Conservation (phyloP, 2,888 invertebrate species). For the Drosophila kuntzei region DNA sequence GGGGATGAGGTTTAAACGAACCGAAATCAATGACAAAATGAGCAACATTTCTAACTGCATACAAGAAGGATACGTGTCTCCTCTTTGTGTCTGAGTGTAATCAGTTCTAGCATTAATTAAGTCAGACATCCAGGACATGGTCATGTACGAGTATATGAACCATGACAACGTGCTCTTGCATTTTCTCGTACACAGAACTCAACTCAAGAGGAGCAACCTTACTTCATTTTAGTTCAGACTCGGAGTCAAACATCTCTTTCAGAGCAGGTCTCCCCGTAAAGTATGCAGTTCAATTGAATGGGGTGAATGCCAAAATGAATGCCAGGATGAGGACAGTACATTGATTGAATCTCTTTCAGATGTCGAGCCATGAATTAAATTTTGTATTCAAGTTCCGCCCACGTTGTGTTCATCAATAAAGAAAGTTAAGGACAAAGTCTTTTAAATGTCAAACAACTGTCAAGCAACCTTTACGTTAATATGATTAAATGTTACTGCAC, state of each 20-base stretch:
- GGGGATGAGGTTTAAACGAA: constrained; percentile 11
- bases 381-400: constrained; percentile 38
- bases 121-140: constrained; percentile 52
- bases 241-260: neutral
- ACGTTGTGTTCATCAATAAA: constrained; percentile 63
- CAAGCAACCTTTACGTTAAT: constrained; percentile 60
- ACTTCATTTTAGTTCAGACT: constrained; percentile 20
- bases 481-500: constrained; percentile 74
- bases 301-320: constrained; percentile 28
- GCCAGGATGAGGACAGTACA: constrained; percentile 3
- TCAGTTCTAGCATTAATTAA: constrained; percentile 75
- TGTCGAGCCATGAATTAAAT: constrained; percentile 52
- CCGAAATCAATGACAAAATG: constrained; percentile 73
- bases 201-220: constrained; percentile 23
- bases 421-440: constrained; percentile 37
- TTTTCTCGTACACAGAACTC: constrained; percentile 30
- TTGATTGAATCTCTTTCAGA: constrained; percentile 38
- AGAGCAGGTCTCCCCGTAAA: constrained; percentile 32
- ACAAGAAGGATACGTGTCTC: constrained; percentile 9
- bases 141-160: constrained; percentile 15
- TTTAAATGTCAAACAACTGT: constrained; percentile 59
- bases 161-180: constrained; percentile 58
- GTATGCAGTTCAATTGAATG: constrained; percentile 61
- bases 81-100: constrained; percentile 42
- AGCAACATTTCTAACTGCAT: constrained; percentile 55